phyloP scores from a whole-genome alignment of 2,113 vertebrate genomes.

The Malaclemys terrapin region DNA sequence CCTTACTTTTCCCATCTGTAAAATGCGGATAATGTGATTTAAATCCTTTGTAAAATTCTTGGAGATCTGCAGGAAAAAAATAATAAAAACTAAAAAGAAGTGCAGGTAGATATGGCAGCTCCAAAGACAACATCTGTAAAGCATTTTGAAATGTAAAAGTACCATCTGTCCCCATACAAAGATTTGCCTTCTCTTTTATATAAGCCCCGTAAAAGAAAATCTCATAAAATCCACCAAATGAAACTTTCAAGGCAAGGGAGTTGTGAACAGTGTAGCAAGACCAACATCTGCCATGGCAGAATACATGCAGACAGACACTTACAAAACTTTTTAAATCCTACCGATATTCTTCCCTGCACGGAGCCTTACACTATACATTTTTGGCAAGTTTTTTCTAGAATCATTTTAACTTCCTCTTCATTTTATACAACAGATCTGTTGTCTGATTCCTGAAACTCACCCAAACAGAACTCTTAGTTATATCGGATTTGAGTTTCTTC shows the following conservation, averaged over 20 bases:
- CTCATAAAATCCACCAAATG: background rate
- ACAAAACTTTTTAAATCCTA: background rate
- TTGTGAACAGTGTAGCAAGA: background rate
- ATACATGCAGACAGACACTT: background rate
- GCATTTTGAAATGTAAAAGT: background rate
- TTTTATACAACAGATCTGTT: background rate
- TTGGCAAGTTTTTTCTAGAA: background rate
- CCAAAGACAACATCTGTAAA: slow-evolving; percentile 23
- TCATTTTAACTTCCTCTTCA: background rate
- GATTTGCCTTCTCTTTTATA: background rate
- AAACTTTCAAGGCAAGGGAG: background rate
- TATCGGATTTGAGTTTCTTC: background rate
- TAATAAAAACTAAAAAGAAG: background rate
- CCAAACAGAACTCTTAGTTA: background rate
- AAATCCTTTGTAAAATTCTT: background rate
- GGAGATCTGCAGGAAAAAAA: slow-evolving; percentile 22
- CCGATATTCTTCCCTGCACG: background rate
- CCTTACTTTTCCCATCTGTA: slow-evolving; percentile 1
- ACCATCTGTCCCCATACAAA: background rate
- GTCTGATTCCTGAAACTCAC: slow-evolving; percentile 1
- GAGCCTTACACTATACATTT: accelerated
- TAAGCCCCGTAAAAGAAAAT: background rate
- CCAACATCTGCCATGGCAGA: background rate
- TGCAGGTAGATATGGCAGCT: background rate
- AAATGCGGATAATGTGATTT: background rate